Percentiles rank a stretch among this genome's conserved stretches.
These are phyloP conservation scores for Acrobasis consociella DNA, from an alignment of 2,888 invertebrate species.

Conservation along the genomic window DNA sequence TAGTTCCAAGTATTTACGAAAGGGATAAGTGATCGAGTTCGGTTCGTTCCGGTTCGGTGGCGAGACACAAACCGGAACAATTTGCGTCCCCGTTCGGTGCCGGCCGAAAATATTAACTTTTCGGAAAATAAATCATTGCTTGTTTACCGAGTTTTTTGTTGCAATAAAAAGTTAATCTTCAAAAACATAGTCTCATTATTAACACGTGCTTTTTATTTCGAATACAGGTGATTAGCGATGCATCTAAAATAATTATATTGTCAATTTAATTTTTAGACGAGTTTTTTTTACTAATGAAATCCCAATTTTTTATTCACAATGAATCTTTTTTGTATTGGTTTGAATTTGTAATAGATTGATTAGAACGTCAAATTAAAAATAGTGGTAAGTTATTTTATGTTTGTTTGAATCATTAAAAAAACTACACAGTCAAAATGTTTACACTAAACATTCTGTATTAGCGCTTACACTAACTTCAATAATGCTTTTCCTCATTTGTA, in stretches of 20 bases:
- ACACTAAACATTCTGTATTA: no score
- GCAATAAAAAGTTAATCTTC: conserved; percentile 15
- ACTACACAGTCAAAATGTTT: no score
- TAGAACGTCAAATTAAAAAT: no score
- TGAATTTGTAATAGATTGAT: no score
- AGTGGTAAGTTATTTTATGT: no score
- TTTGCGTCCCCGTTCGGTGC: conserved; percentile 13
- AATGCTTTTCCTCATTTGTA: no score
- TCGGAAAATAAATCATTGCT: conserved; percentile 18
- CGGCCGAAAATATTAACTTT: conserved; percentile 18
- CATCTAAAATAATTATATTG: neutral
- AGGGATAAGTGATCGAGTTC: conserved; percentile 18
- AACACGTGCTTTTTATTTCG: neutral
- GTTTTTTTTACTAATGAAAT: no score
- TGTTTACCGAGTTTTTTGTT: conserved; percentile 18
- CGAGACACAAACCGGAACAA: conserved; percentile 17
- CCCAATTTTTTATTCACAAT: no score
- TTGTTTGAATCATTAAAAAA: no score
- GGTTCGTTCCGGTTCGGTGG: conserved; percentile 20
- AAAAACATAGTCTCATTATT: conserved; percentile 8
- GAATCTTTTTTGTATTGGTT: no score
- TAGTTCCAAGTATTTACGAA: conserved; percentile 19
- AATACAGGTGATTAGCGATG: neutral
- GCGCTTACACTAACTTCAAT: no score
- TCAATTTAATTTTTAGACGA: neutral